Evolutionary conservation across 1,140 invertebrate species (phyloP), one percentile per base, ranked within the genome.

Genomic region (Caenorhabditis briggsae): DNA sequence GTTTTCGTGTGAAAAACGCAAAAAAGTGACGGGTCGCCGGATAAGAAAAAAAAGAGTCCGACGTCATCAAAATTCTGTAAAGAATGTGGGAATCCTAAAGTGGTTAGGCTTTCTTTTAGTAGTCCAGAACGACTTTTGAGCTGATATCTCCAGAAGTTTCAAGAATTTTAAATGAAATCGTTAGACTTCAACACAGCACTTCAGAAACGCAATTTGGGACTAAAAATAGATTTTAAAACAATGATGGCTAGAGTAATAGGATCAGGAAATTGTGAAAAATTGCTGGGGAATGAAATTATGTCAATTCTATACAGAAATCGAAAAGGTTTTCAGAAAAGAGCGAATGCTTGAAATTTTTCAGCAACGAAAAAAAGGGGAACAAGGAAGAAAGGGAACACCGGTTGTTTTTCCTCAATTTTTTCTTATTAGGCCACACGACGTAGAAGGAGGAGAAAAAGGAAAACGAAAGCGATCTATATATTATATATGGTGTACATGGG

Each of bases 1-100:
- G 48, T 78, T 46, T 78, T 41, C 70, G 70, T 78, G 70, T 78
- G 70, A 78, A 78, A 78, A 78, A 78, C 18, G 20, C 18, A 50
- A 78, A 78, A 78, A 50, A 78, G 70, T 78, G 70, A 78, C 70
- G 70, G 70, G 70, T 78, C 70, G 20, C 70, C 70, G 70, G 70
- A 78, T 78, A 46, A 78, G 64, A 70, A 70, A 70, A 43, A 78
- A 78, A 78, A 78, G 70, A 78, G 70, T 41, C 70, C 64, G 41
- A 70, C 70, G 70, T 78, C 70, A 78, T 78, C 70, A 78, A 78
- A 78, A 78, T 70, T 70, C 18, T 46, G 16, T 78, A 9, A 12
- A 43, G 41, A 50, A 14, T 46, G 70, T 50, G 70, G 41, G 46
- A 78, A 50, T 41, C 43, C 12, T 14, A 78, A 70, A 70, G 43